Percentiles rank a stretch among this genome's conserved stretches.
Evolutionary conservation across 2,888 invertebrate species (phyloP).

Genomic region (Mesoligia furuncula): DNA sequence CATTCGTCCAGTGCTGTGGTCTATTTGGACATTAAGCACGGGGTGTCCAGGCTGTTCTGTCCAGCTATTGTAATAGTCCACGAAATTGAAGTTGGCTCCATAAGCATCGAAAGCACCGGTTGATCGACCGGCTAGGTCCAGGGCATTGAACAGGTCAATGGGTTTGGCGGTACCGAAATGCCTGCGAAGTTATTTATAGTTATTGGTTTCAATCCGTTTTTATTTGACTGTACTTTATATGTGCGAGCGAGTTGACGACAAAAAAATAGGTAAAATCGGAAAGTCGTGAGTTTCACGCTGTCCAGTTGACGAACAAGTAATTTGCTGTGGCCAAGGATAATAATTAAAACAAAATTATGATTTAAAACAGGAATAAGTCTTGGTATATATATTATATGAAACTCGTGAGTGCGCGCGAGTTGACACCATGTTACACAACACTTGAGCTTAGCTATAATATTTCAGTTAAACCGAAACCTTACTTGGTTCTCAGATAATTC

Average conservation of each 20-base stretch:
- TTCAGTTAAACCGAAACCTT: constrained; percentile 5
- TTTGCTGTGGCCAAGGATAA: no score
- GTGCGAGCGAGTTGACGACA: neutral
- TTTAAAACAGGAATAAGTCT: no score
- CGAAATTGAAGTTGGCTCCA: constrained; percentile 78
- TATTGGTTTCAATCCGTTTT: neutral
- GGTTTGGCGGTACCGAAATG: constrained; percentile 85
- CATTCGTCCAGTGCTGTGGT: constrained; percentile 83
- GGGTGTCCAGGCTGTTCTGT: constrained; percentile 92
- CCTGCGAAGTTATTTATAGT: constrained; percentile 67
- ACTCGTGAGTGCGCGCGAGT: no score
- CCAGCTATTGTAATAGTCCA: constrained; percentile 86
- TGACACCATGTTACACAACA: no score
- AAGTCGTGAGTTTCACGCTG: no score
- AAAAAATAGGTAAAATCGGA: neutral
- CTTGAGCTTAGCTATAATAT: neutral
- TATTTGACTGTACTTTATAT: constrained; percentile 1
- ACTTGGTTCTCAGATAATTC: constrained; percentile 84
- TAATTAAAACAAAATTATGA: no score
- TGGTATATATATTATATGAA: no score
- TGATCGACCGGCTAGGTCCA: constrained; percentile 78
- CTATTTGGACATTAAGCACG: constrained; percentile 88
- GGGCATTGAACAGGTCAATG: constrained; percentile 85
- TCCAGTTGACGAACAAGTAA: no score
- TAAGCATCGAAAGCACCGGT: constrained; percentile 77